phyloP scores from a whole-genome alignment of 2,113 vertebrate genomes.

The Sinocyclocheilus rhinocerous region DNA sequence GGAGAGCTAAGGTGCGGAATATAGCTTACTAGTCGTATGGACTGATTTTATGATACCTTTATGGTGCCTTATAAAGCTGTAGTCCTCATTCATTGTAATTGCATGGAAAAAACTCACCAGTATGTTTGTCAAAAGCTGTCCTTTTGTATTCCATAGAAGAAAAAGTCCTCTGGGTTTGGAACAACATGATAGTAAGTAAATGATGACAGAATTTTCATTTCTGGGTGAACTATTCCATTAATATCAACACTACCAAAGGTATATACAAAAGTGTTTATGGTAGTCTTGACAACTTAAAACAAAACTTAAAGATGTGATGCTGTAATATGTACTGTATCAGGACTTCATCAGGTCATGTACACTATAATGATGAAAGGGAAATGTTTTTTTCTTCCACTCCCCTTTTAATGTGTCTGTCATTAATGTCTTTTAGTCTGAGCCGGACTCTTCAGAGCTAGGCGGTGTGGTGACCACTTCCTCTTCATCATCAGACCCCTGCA shows the following conservation, averaged over 20 bases:
- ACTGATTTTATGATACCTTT: too few relatives aligned
- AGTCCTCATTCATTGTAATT: too few relatives aligned
- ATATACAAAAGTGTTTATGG: background rate
- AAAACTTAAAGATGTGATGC: background rate
- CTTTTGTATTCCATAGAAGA: too few relatives aligned
- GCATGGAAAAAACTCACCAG: too few relatives aligned
- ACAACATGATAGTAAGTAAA: background rate
- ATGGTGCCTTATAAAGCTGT: too few relatives aligned
- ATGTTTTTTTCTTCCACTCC: conserved; percentile 1
- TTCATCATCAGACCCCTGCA: conserved; percentile 76
- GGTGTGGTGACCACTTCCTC: conserved; percentile 77
- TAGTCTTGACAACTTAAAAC: too few relatives aligned
- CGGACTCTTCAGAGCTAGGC: conserved; percentile 79
- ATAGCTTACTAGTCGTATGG: background rate
- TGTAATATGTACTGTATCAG: background rate
- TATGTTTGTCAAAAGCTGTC: too few relatives aligned
- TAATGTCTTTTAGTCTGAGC: conserved; percentile 61
- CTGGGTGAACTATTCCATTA: background rate
- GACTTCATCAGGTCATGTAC: background rate
- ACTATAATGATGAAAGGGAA: background rate
- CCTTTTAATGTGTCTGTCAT: background rate
- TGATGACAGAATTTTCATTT: background rate
- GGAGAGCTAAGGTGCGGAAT: background rate
- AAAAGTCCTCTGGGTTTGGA: too few relatives aligned
- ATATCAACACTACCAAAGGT: background rate